Percentiles rank a stretch among this genome's conserved stretches.
phyloP scores from a whole-genome alignment of 2,797 vertebrate genomes.

The Masticophis lateralis region DNA sequence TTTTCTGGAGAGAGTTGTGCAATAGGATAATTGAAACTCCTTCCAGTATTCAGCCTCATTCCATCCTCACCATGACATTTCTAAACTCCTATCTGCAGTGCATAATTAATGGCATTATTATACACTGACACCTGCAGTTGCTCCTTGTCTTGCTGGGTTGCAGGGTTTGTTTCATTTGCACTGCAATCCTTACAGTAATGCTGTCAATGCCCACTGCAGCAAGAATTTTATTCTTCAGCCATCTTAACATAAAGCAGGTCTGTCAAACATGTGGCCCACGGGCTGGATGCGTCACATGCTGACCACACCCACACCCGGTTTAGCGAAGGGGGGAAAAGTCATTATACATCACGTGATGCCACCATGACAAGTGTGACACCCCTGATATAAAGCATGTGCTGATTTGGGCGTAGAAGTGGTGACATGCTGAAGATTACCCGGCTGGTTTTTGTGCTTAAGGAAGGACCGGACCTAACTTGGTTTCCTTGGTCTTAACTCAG shows the following conservation, averaged over 20 bases:
- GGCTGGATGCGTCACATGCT: too few relatives aligned
- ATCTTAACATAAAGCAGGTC: not conserved
- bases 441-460: not conserved
- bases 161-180: not conserved
- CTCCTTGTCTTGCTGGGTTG: not conserved
- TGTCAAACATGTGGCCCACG: too few relatives aligned
- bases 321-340: fast-evolving
- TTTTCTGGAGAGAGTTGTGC: not conserved
- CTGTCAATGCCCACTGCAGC: not conserved
- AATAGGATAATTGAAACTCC: not conserved
- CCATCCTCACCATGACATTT: not conserved
- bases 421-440: not conserved
- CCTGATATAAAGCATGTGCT: not conserved
- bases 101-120: conserved; percentile 11
- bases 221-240: not conserved
- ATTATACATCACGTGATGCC: fast-evolving
- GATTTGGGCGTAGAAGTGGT: not conserved
- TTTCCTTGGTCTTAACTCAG: not conserved
- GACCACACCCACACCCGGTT: too few relatives aligned
- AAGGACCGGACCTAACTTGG: not conserved
- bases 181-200: not conserved
- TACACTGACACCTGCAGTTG: not conserved
- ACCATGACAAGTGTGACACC: too few relatives aligned
- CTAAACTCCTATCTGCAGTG: not conserved
- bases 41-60: not conserved